Conservation (phyloP, 2,797 vertebrate species). For the Peromyscus attwateri region DNA sequence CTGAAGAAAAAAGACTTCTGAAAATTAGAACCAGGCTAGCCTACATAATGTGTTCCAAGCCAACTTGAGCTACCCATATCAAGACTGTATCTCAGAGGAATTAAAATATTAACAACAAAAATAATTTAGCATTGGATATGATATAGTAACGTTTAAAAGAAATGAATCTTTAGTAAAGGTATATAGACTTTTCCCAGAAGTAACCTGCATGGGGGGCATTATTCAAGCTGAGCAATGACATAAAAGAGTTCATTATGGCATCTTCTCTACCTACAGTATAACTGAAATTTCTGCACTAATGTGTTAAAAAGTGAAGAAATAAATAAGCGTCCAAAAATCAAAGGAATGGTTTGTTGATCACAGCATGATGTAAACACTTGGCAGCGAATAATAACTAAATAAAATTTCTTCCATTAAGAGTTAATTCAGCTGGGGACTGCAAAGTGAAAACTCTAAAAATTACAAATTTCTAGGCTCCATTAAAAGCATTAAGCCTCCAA, state of each 20-base stretch:
- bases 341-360: slow-evolving; percentile 2
- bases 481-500: background rate
- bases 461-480: background rate
- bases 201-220: background rate
- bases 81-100: background rate
- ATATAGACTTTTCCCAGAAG: background rate
- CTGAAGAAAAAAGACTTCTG: background rate
- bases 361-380: background rate
- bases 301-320: background rate
- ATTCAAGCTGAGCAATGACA: background rate
- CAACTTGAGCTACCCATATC: background rate
- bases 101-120: background rate
- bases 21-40: background rate
- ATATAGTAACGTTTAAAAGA: background rate
- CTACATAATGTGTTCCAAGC: too few relatives aligned
- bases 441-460: background rate
- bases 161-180: background rate
- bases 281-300: background rate
- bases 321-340: background rate
- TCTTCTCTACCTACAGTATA: background rate
- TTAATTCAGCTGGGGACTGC: background rate
- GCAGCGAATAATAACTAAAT: background rate
- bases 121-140: background rate
- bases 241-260: background rate
- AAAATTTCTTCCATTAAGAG: background rate